Base-by-base conservation (phyloP, 1,140 invertebrate species). In the Aleiodes sp. region DNA sequence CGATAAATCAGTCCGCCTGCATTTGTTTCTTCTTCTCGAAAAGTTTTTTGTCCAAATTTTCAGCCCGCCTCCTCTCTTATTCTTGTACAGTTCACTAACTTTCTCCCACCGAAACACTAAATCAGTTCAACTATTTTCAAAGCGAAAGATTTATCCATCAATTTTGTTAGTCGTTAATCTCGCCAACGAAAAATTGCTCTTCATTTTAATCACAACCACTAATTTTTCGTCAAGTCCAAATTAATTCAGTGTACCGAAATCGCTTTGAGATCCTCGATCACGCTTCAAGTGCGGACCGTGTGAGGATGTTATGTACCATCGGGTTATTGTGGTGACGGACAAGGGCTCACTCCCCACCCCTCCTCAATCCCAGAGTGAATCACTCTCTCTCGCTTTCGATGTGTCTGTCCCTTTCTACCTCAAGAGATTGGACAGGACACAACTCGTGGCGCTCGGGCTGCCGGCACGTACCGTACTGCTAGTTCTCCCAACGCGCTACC, bases 391-490 rank as follows among this genome's bases (percentile, higher is more conserved):
- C 57, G 3, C 26, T 31, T 16, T 10, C 41, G 12, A 12, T 46
- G 21, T 43, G 7, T 8, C 8, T 43, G 6, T 43, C 14, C 8
- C 4, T 12, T 43, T 43, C 21, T 43, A n/a, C n/a, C 6, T 7
- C 1, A 24, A 7, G 21, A 56, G 12, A 7, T 56, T 24, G 4
- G 16, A 56, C 12, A 21, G 9, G 9, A 21, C 21, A 31, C 10
- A 41, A 33, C 21, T 52, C 46, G 46, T 52, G 46, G 35, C 60
- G 21, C 31, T 26, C 46, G 26, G 41, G 41, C 14, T 52, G 64
- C 64, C 43, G 64, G 64, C 64, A 65, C 64, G 46, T 56, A 56
- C 6, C 43, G 64, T 56, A 65, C 64, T 65, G 64, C 16, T 52
- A n/a, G 64, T 26, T 14, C 14, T 35, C 24, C 12, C 43, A 33